Evolutionary conservation across 2,113 vertebrate species (phyloP), one percentile per base, ranked within the genome.

Genomic region (Oryzias woworae): DNA sequence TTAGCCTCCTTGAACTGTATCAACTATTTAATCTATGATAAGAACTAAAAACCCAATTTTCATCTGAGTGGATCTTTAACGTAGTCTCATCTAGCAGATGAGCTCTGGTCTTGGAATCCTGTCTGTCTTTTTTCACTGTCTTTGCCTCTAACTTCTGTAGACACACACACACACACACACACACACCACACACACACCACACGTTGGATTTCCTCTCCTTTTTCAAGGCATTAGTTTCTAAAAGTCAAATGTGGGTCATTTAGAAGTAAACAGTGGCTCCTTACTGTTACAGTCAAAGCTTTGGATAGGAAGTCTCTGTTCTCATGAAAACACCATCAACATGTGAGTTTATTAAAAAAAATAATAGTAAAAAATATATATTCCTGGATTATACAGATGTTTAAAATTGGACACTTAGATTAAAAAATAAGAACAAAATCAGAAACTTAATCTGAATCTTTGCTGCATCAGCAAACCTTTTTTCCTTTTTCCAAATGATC

Each of bases 101-200:
- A 26, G 26, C 5, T 26, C 26, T 26, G 26, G 5, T 26, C 26
- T 26, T 4, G 26, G 5, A 26, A 26, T 26, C 5, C 26, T 26
- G 3, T 26, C 5, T 28, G 26, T 5, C 26, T 28, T 20, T 20
- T 20, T 20, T 20, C 20, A 20, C 20, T 20, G 20, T 16, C 44
- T 45, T 45, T 16, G 14, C 44, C 44, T 16, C 14, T 45, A 14
- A 3, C 15, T 36, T 36, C 3, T 52, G 53, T n/a, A 47, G 69
- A 49, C 54, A 54, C 56, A 47, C 69, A 52, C 60, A 41, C 76
- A 62, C 60, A 63, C 51, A 53, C 60, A 58, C 53, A 52, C 62
- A 53, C 56, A 44, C 50, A 50, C 26, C 7, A 58, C 53, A 52
- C 62, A 57, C 56, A 44, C 50, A 50, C 26, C 7, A 20, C 20